Evolutionary conservation across 2,888 invertebrate species (phyloP), one percentile per base, ranked within the genome.

Genomic region (Plagodis pulveraria): DNA sequence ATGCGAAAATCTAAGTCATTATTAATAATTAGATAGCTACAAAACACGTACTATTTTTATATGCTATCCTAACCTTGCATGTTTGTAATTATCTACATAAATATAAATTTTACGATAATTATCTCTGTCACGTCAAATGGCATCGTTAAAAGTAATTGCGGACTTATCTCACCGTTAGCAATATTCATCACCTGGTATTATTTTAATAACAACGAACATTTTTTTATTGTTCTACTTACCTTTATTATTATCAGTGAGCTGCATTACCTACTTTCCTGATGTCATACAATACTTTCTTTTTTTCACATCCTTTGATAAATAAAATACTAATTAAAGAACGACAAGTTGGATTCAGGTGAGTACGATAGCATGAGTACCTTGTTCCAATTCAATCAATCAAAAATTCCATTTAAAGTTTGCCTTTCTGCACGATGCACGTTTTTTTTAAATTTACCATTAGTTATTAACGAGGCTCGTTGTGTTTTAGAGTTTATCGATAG

Each of bases 401-500:
- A 22, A 22, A 22, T 2, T 4, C 22, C 22, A 22, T 22, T 22
- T 4, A 22, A 22, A 22, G 1, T 22, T 22, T 22, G 22, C 22
- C 22, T 22, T 22, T 22, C 22, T 22, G 22, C 22, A 22, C 22
- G 22, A 22, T 22, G 22, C 22, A 22, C 1, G 22, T 22, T 1
- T n/a, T n/a, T n/a, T n/a, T n/a, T 22, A 22, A 2, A 22, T 22
- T 22, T 22, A 2, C 22, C 22, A 22, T 22, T 22, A 22, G 22
- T 22, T 22, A 22, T 22, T 22, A 22, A 22, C 2, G 22, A 22
- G 22, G 22, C 22, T 43, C 48, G 7, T 9, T 44, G 35, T 56
- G 56, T 56, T 10, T 1, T 22, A n/a, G 8, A 8, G 34, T n/a
- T 42, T 41, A 49, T 42, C 55, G 52, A 60, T 40, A 68, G 67